Evolutionary conservation across 2,797 vertebrate species (phyloP).

Genomic region (Phaenicophaeus curvirostris): DNA sequence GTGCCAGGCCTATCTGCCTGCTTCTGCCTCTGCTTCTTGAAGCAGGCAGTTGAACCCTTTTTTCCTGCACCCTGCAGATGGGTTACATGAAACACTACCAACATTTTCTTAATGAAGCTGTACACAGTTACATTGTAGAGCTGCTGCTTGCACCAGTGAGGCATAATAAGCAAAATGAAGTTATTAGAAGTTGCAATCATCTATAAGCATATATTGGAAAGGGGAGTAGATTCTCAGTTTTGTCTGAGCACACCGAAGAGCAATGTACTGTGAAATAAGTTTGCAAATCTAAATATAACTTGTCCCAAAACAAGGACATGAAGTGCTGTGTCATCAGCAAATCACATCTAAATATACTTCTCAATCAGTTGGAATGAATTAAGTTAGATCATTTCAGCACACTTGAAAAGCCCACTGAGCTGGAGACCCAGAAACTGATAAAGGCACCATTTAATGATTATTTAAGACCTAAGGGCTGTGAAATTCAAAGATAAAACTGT

Average conservation of each 20-base stretch:
- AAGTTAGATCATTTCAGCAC: neutral
- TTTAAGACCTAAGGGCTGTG: neutral
- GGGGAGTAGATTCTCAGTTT: neutral
- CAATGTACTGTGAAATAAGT: conserved; percentile 12
- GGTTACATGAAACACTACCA: neutral
- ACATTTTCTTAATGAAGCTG: neutral
- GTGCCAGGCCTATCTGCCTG: neutral
- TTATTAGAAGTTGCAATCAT: neutral
- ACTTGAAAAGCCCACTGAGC: conserved; percentile 5
- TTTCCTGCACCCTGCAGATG: neutral
- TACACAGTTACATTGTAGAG: neutral
- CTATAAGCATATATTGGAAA: neutral
- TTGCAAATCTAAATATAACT: conserved; percentile 58
- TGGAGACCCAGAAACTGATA: neutral
- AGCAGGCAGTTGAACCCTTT: neutral
- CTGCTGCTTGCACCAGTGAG: neutral
- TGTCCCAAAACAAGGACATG: neutral
- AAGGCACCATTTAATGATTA: neutral
- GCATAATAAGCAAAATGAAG: neutral
- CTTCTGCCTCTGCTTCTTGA: neutral
- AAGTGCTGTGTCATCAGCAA: conserved; percentile 34
- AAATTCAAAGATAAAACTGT: neutral
- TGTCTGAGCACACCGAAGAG: neutral
- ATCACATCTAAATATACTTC: conserved; percentile 20
- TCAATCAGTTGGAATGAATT: conserved; percentile 15